A percentile compares a stretch with the other conserved stretches of the same genome.
These are phyloP conservation scores for Drosophila kanapiae DNA, from an alignment of 1,140 invertebrate genomes.

Conservation along the genomic window DNA sequence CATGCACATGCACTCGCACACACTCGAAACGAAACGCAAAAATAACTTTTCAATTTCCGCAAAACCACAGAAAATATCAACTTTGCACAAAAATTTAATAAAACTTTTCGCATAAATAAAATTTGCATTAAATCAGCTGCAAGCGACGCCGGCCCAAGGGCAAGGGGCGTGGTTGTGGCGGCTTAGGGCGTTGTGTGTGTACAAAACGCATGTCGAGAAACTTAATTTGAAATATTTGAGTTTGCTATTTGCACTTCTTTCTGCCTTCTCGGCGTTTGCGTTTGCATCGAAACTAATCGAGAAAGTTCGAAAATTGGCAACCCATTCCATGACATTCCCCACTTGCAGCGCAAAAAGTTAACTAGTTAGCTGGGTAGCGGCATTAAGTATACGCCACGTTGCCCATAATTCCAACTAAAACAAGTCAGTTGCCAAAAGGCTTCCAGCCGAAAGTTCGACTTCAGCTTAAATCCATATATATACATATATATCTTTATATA, in stretches of 20 bases:
- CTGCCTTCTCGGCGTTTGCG: conserved; percentile 34
- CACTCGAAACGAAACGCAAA: conserved; percentile 48
- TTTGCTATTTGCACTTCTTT: conserved; percentile 78
- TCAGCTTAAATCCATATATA: conserved; percentile 40
- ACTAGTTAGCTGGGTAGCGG: conserved; percentile 53
- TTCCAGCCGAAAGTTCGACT: conserved; percentile 38
- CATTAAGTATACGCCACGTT: conserved; percentile 70
- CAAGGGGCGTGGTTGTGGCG: conserved; percentile 42
- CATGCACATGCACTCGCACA: conserved; percentile 3
- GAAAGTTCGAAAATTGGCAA: conserved; percentile 80
- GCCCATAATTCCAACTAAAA: conserved; percentile 52
- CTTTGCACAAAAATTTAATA: conserved; percentile 84
- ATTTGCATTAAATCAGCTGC: conserved; percentile 84
- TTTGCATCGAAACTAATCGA: conserved; percentile 78
- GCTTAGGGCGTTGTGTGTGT: conserved; percentile 52
- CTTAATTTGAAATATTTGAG: conserved; percentile 84
- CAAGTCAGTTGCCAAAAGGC: conserved; percentile 47
- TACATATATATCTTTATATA: background rate
- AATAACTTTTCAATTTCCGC: conserved; percentile 84
- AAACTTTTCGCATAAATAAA: conserved; percentile 84
- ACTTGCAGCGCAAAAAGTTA: conserved; percentile 70
- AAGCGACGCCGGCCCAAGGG: conserved; percentile 55
- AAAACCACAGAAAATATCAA: conserved; percentile 84
- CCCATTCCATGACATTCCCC: conserved; percentile 12
- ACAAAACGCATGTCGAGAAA: conserved; percentile 81